These are phyloP conservation scores for Thalassoma bifasciatum DNA, from an alignment of 2,113 vertebrate species.

Conservation along the genomic window DNA sequence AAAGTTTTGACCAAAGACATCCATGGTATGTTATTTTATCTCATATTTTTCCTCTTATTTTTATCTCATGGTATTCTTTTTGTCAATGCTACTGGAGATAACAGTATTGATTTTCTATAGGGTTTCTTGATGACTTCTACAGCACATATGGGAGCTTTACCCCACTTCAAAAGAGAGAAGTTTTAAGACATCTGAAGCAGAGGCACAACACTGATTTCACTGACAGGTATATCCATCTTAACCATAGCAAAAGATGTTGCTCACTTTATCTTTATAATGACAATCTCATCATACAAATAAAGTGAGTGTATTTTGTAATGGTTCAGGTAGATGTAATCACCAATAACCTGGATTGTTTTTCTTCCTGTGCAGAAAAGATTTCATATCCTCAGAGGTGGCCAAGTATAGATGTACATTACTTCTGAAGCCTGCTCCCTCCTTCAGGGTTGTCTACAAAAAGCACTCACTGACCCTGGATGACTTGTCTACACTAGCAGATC, in stretches of 20 bases:
- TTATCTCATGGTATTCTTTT: neutral
- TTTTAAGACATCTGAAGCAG: slow-evolving; percentile 89
- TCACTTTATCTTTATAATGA: too few species aligned
- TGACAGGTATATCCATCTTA: slow-evolving; percentile 80
- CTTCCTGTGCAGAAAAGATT: slow-evolving; percentile 80
- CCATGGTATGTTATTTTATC: slow-evolving; percentile 38
- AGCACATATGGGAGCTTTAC: slow-evolving; percentile 94
- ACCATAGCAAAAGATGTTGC: neutral
- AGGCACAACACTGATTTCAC: slow-evolving; percentile 89
- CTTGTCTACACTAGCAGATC: slow-evolving; percentile 91
- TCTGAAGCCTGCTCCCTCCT: slow-evolving; percentile 83
- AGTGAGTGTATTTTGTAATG: too few species aligned
- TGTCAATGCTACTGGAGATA: neutral
- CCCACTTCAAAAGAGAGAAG: slow-evolving; percentile 88
- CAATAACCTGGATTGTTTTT: neutral
- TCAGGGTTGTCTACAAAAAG: slow-evolving; percentile 93
- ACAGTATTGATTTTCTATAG: slow-evolving; percentile 78
- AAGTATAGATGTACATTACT: slow-evolving; percentile 86
- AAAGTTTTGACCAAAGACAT: slow-evolving; percentile 34
- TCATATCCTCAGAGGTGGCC: slow-evolving; percentile 86
- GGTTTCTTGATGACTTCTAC: slow-evolving; percentile 91
- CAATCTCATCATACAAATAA: too few species aligned
- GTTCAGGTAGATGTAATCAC: too few species aligned
- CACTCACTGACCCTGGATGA: slow-evolving; percentile 96
- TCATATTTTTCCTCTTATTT: neutral